These are phyloP conservation scores for Salvelinus namaycush DNA, from an alignment of 2,113 vertebrate species.

Conservation along the genomic window DNA sequence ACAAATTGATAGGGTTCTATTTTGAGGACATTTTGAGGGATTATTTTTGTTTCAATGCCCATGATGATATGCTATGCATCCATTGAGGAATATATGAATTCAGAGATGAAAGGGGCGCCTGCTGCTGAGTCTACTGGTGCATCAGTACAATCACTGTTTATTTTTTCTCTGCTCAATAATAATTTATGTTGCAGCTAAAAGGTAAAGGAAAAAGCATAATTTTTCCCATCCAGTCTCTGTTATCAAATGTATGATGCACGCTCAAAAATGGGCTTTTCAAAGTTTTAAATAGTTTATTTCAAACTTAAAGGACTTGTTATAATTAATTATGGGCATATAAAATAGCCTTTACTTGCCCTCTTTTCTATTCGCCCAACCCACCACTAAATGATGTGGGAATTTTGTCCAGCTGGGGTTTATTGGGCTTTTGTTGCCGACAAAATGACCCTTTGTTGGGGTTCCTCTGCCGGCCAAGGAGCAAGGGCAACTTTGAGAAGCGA, in stretches of 20 bases:
- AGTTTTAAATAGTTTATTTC: neutral
- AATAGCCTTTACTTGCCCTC: neutral
- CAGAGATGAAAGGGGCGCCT: conserved; percentile 54
- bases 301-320: neutral
- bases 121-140: conserved; percentile 38
- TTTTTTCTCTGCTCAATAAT: neutral
- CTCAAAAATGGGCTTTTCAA: neutral
- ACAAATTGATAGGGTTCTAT: too few species aligned
- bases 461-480: conserved; percentile 65
- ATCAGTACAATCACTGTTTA: conserved; percentile 19
- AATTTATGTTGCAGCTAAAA: neutral
- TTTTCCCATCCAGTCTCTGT: neutral
- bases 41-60: too few species aligned
- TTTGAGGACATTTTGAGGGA: too few species aligned
- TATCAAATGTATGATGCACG: neutral
- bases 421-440: conserved; percentile 78
- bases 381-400: conserved; percentile 72
- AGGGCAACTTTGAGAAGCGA: conserved; percentile 69
- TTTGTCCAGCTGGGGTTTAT: conserved; percentile 65
- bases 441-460: conserved; percentile 78
- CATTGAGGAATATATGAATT: conserved; percentile 42
- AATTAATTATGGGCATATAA: neutral
- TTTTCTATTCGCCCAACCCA: conserved; percentile 2
- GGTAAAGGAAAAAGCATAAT: neutral
- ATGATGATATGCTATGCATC: conserved; percentile 19